Evolutionary conservation across 2,113 vertebrate genomes (phyloP).

Genomic region (Mormyrus iriodes): DNA sequence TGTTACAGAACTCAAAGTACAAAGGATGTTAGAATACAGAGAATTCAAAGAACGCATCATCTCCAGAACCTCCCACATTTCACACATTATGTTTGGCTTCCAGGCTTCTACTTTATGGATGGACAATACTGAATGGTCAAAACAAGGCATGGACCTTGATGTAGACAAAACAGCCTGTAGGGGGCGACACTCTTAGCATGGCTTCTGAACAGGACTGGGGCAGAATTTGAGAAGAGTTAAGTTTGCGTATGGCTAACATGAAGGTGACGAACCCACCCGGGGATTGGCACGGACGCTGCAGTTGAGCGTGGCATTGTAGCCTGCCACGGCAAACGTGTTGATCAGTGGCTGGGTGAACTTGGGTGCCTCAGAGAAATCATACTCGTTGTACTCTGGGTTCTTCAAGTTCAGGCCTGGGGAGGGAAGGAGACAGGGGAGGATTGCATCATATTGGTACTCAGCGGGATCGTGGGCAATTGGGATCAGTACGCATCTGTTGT

Average conservation of each 20-base stretch:
- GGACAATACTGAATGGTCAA: not conserved
- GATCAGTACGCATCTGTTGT: not conserved
- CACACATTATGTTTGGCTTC: not conserved
- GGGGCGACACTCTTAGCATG: not conserved
- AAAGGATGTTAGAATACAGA: not conserved
- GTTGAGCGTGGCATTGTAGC: constrained; percentile 89
- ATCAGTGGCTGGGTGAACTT: constrained; percentile 87
- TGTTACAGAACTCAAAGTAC: not conserved
- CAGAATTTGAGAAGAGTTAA: not conserved
- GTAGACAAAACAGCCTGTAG: not conserved
- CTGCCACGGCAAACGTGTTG: constrained; percentile 82
- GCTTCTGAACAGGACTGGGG: not conserved
- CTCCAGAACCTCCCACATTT: not conserved
- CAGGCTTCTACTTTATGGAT: not conserved
- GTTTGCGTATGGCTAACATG: not conserved
- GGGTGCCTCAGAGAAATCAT: constrained; percentile 81
- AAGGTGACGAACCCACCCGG: constrained; percentile 64
- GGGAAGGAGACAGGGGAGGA: constrained; percentile 51
- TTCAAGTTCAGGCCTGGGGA: constrained; percentile 74
- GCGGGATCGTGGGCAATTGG: constrained; percentile 55
- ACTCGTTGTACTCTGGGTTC: constrained; percentile 75
- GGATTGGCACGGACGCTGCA: constrained; percentile 93
- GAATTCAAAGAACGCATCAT: not conserved
- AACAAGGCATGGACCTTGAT: not conserved
- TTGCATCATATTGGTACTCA: constrained; percentile 54